A percentile compares a stretch with the other conserved stretches of the same genome.
Evolutionary conservation across 2,113 vertebrate species (phyloP).

Genomic region (Phalacrocorax aristotelis): DNA sequence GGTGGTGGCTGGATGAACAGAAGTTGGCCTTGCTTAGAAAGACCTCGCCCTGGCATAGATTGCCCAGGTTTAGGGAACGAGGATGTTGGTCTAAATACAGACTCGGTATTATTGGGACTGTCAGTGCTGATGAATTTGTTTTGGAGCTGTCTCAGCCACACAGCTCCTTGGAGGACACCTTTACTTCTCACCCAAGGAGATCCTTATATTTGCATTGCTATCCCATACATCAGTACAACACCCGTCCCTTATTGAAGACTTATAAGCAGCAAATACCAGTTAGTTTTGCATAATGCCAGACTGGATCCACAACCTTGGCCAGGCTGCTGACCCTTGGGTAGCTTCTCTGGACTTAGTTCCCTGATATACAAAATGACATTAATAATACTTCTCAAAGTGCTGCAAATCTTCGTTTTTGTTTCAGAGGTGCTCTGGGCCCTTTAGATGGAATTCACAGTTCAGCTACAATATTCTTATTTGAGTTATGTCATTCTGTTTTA

Average conservation of each 20-base stretch:
- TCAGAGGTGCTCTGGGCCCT: not conserved
- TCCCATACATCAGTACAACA: not conserved
- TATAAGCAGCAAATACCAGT: not conserved
- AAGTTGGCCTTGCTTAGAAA: not conserved
- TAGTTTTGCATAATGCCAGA: not conserved
- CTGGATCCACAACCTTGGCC: not conserved
- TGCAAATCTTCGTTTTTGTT: not conserved
- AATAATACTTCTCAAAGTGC: not conserved
- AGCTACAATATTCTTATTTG: not conserved
- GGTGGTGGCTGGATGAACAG: not conserved
- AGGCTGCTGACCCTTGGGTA: not conserved
- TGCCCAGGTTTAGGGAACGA: not conserved
- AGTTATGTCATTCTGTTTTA: not conserved
- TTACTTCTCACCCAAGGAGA: not conserved
- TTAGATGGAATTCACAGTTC: not conserved
- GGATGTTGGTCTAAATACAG: not conserved
- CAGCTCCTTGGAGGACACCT: not conserved
- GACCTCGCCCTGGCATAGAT: not conserved
- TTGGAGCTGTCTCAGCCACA: not conserved
- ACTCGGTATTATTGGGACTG: not conserved
- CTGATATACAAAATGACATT: not conserved
- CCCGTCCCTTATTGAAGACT: not conserved
- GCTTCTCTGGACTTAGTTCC: not conserved
- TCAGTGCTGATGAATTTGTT: not conserved
- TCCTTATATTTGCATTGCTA: not conserved